Base-by-base conservation (phyloP, 1,140 invertebrate genomes). In the Neocloeon triangulifer region DNA sequence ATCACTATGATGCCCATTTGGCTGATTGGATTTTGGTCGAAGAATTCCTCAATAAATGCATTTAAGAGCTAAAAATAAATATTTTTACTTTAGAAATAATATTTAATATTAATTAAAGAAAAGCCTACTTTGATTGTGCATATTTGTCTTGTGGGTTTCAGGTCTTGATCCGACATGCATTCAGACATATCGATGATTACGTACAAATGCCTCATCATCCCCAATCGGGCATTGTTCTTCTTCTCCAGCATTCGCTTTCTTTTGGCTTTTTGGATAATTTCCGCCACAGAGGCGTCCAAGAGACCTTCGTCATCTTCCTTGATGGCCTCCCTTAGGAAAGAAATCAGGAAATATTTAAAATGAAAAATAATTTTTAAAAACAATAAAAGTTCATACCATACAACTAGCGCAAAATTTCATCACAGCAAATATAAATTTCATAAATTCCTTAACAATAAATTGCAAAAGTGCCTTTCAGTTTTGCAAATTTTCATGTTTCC, bases 11-110 rank as follows among this genome's bases (percentile, higher is more conserved):
- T 61, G 14, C 91, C 92, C 25, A 98, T 55, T 55, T 98, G 94
- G 52, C 86, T 91, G 30, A 98, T 88, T 22, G 94, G 94, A 59
- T 97, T 98, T 57, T 95, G 85, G 55, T 97, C 89, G 55, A 97
- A 94, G 50, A 82, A 97, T 55, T 95, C 88, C 41, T 91, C 80
- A 33, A 97, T 71, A 53, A 96, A 98, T 39, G 72, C 69, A 58
- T 95, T 82, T 30, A 96, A 48, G 16, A 94, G 56, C 81, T 92
- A 48, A 38, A 23, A 23, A 23, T 23, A 23, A 23, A 23, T 12
- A 23, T 23, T 23, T 23, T 23, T 8, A 8, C 12, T 23, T 23
- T 8, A 8, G 8, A 8, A 23, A 23, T 8, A 23, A 23, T 23
- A 23, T 8, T 23, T 23, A 12, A 18, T 9, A n/a, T 19, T 12